Percentiles rank a stretch among this genome's conserved stretches.
Evolutionary conservation across 2,113 vertebrate species (phyloP).

Genomic region (Talpa occidentalis): DNA sequence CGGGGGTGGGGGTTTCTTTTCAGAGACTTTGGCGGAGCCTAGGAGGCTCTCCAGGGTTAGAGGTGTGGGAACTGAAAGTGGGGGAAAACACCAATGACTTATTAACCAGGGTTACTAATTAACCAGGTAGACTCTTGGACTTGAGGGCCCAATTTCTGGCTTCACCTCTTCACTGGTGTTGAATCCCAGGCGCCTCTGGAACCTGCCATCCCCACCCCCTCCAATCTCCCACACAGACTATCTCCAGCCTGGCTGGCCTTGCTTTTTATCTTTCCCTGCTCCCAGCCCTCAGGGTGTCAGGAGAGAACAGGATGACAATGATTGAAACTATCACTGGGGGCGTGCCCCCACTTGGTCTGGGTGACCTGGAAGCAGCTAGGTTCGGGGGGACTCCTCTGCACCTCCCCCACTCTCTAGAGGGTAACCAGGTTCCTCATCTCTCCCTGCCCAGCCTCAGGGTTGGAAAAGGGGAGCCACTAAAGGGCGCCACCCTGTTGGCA

Average conservation of each 20-base stretch:
- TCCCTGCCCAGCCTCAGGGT: not conserved
- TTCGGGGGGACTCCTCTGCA: not conserved
- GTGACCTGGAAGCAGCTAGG: not conserved
- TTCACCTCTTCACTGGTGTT: not conserved
- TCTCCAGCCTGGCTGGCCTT: not conserved
- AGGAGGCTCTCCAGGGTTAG: not conserved
- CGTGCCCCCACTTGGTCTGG: not conserved
- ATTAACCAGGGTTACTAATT: constrained; percentile 70
- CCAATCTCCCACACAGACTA: not conserved
- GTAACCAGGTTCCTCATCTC: not conserved
- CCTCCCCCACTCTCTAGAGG: not conserved
- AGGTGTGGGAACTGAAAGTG: not conserved
- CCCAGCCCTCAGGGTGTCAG: not conserved
- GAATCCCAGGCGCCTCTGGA: not conserved
- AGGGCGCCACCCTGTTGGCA: not conserved
- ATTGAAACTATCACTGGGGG: not conserved
- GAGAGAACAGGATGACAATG: not conserved
- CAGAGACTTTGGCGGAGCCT: not conserved
- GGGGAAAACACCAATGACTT: not conserved
- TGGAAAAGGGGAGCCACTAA: not conserved
- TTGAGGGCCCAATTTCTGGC: constrained; percentile 26
- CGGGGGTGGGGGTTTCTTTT: not conserved
- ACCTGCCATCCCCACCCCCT: accelerated
- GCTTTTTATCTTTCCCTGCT: not conserved
- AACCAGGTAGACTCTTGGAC: constrained; percentile 58